These are phyloP conservation scores for Eolophus roseicapilla DNA, from an alignment of 2,113 vertebrate species.

Conservation along the genomic window DNA sequence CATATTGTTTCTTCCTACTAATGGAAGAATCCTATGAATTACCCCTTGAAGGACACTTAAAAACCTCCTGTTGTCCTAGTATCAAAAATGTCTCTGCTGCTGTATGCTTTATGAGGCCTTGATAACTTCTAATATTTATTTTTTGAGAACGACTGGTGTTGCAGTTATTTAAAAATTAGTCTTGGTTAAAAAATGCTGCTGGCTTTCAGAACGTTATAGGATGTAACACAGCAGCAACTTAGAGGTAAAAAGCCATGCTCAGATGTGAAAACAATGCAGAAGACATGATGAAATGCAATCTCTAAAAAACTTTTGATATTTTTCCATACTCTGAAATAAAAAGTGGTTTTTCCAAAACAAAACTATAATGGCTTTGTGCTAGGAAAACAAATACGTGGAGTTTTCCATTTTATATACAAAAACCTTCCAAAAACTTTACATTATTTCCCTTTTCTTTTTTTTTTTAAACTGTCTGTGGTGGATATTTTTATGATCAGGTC, in stretches of 20 bases:
- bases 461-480: not conserved
- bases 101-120: not conserved
- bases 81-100: not conserved
- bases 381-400: not conserved
- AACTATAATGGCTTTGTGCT: not conserved
- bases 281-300: not conserved
- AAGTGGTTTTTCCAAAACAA: not conserved
- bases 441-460: not conserved
- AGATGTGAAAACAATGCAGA: not conserved
- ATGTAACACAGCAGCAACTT: not conserved
- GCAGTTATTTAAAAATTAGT: not conserved
- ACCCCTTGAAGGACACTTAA: not conserved
- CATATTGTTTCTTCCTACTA: not conserved
- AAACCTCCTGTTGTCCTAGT: not conserved
- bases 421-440: fast-evolving
- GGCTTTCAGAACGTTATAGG: not conserved
- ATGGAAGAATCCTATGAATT: not conserved
- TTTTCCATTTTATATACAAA: not conserved
- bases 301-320: not conserved
- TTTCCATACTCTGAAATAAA: not conserved
- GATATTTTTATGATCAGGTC: not conserved
- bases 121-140: not conserved
- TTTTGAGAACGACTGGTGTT: not conserved
- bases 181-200: not conserved
- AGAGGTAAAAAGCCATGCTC: not conserved